Conservation (phyloP, 2,888 invertebrate species). For the Sinelater perroti region DNA sequence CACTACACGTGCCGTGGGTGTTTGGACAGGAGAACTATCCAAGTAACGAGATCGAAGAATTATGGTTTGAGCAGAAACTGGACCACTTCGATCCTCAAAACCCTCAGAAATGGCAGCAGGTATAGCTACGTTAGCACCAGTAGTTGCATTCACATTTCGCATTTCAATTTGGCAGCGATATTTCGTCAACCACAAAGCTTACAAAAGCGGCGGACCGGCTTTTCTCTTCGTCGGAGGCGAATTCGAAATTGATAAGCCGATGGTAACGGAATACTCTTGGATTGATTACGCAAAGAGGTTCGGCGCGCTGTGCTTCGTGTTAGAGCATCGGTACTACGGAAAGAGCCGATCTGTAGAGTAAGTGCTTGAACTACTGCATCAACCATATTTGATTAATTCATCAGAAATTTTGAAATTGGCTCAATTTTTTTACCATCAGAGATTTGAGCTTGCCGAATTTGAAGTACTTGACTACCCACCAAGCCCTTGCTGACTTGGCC, state of each 20-base stretch:
- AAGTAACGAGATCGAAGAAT: too few relatives aligned
- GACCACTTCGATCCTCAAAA: too few relatives aligned
- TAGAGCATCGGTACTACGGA: constrained; percentile 87
- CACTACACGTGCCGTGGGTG: background rate
- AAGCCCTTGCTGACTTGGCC: constrained; percentile 23
- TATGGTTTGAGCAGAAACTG: too few relatives aligned
- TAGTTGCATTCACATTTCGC: too few relatives aligned
- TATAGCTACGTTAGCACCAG: too few relatives aligned
- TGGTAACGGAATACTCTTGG: constrained; percentile 70
- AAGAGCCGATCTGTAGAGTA: constrained; percentile 67
- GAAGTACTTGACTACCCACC: constrained; percentile 34
- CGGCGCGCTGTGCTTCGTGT: constrained; percentile 72
- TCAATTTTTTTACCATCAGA: background rate
- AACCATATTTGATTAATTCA: too few relatives aligned
- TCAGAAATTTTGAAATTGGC: too few relatives aligned
- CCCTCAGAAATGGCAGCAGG: too few relatives aligned
- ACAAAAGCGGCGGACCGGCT: constrained; percentile 65
- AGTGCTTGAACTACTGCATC: too few relatives aligned
- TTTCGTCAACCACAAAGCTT: constrained; percentile 63
- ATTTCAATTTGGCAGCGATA: constrained; percentile 62
- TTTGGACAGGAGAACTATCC: constrained; percentile 70
- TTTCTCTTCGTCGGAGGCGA: constrained; percentile 79
- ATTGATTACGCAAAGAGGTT: constrained; percentile 67
- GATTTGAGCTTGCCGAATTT: too few relatives aligned
- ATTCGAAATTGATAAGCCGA: constrained; percentile 68